Conservation (phyloP, 2,888 invertebrate genomes). For the Sympetrum striolatum region DNA sequence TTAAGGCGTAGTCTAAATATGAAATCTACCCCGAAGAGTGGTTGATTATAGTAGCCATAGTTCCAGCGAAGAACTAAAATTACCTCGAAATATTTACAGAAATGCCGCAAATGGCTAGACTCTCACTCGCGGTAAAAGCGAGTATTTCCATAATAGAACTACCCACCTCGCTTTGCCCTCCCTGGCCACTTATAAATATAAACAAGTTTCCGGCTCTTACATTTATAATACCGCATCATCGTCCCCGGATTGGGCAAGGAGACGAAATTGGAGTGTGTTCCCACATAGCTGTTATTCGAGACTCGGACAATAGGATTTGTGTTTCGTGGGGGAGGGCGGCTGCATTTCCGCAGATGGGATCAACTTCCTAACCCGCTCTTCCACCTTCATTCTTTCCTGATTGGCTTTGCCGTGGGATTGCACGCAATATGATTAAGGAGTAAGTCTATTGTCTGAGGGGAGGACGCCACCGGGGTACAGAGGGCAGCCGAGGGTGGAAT, state of each 20-base stretch:
- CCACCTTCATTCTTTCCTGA: constrained; percentile 41
- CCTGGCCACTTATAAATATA: background rate
- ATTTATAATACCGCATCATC: background rate
- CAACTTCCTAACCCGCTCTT: background rate
- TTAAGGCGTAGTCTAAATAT: no score
- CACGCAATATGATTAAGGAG: constrained; percentile 36
- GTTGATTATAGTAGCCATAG: no score
- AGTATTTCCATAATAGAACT: no score
- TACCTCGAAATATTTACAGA: no score
- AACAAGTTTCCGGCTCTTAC: no score
- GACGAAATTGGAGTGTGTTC: background rate
- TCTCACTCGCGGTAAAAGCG: no score
- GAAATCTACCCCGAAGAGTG: no score
- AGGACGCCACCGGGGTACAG: background rate
- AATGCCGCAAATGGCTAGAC: no score
- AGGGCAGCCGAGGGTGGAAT: constrained; percentile 35
- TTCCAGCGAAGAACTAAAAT: no score
- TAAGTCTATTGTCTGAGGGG: background rate
- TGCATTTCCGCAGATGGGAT: constrained; percentile 9
- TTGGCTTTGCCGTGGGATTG: constrained; percentile 30
- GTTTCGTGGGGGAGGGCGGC: background rate
- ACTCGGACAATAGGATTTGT: constrained; percentile 29
- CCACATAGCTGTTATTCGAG: background rate
- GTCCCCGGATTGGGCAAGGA: background rate
- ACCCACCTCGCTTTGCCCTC: background rate